These are phyloP conservation scores for Dicentrarchus labrax DNA, from an alignment of 2,113 vertebrate species.

Conservation along the genomic window DNA sequence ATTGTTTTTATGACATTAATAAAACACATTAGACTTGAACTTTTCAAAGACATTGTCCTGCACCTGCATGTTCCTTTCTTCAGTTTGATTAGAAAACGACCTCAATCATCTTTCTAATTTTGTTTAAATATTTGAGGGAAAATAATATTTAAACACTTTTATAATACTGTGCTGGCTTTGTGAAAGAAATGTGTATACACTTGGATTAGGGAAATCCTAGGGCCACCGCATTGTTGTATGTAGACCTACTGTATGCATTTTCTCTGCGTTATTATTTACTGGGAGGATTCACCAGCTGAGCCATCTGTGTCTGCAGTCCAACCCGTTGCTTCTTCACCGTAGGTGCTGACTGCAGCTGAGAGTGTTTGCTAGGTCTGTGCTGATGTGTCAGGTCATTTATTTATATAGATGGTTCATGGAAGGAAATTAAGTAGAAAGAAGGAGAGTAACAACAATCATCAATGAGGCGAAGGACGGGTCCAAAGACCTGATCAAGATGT, in stretches of 20 bases:
- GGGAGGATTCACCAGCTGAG: conserved; percentile 54
- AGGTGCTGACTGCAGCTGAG: conserved; percentile 54
- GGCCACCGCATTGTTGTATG: neutral
- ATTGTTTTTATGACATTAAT: neutral
- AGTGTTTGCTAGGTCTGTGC: conserved; percentile 15
- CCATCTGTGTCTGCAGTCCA: conserved; percentile 71
- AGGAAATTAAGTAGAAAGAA: neutral
- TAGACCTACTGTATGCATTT: conserved; percentile 6
- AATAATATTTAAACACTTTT: neutral
- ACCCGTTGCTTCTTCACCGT: conserved; percentile 47
- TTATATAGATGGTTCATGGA: neutral
- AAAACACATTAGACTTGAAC: neutral
- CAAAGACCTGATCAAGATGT: neutral
- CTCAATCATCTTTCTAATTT: too few relatives aligned
- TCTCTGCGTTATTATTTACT: conserved; percentile 46
- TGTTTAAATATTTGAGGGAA: neutral
- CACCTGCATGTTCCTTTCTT: neutral
- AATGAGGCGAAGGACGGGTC: neutral
- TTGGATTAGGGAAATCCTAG: conserved; percentile 1
- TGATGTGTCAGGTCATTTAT: conserved; percentile 55
- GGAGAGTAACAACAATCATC: neutral
- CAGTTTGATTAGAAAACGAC: neutral
- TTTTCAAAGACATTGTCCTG: neutral
- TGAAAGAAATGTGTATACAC: neutral
- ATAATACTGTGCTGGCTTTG: neutral